phyloP scores from a whole-genome alignment of 1,140 invertebrate species.

The Ceratina australensis region DNA sequence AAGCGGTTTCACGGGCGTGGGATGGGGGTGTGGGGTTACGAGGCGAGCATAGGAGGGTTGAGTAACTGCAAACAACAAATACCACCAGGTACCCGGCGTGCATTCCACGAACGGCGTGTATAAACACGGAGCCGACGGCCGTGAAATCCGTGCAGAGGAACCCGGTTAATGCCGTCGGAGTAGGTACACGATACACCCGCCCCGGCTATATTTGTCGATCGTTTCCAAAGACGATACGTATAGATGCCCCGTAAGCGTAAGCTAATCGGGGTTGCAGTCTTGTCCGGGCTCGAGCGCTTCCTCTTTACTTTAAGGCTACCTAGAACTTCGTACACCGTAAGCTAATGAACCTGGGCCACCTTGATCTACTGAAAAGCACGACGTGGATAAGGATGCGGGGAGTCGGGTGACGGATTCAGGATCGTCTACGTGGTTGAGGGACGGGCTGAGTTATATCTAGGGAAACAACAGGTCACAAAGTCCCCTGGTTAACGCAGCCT shows the following conservation, averaged over 20 bases:
- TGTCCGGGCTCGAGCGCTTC: not conserved
- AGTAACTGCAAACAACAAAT: constrained; percentile 67
- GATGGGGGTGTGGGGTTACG: not conserved
- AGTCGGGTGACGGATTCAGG: not conserved
- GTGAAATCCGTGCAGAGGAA: constrained; percentile 53
- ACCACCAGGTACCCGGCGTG: constrained; percentile 48
- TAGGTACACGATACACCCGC: constrained; percentile 30
- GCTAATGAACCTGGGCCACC: constrained; percentile 54
- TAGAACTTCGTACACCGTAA: constrained; percentile 50
- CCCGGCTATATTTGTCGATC: constrained; percentile 54
- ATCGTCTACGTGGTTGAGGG: not conserved
- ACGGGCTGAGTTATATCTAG: not conserved
- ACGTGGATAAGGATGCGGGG: not conserved
- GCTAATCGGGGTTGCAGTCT: constrained; percentile 47
- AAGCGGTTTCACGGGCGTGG: not conserved
- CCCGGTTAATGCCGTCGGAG: constrained; percentile 27
- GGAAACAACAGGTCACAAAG: constrained; percentile 59
- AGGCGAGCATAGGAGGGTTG: constrained; percentile 50
- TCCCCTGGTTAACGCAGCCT: constrained; percentile 41
- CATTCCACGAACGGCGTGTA: constrained; percentile 50
- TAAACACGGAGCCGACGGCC: constrained; percentile 51
- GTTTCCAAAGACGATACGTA: constrained; percentile 30
- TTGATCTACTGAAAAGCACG: constrained; percentile 36
- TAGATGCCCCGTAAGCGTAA: constrained; percentile 37
- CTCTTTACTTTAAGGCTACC: constrained; percentile 20